Base-by-base conservation (phyloP, 2,797 vertebrate species). In the Allobates femoralis region DNA sequence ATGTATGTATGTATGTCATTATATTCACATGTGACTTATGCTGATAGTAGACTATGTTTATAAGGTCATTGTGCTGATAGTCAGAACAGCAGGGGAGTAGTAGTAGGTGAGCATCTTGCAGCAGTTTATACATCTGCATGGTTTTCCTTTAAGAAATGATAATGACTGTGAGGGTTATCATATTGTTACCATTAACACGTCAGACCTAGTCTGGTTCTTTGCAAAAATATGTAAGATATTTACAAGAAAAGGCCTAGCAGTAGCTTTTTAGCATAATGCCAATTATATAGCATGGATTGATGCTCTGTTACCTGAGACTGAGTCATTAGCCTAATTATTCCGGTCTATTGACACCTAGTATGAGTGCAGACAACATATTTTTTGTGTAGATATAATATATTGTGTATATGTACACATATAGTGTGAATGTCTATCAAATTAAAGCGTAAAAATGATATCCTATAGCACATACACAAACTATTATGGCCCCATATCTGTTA, bases 181-280 rank as follows among this genome's bases (percentile, higher is more conserved):
- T 77, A 86, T 77, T 86, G 79, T 76, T 86, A 69, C 60, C 32
- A 86, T 86, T 86, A 81, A 75, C 85, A 81, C 67, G 19, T 64
- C 23, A 86, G 21, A 62, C n/a, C 73, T 85, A 64, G 60, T 82
- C 79, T 82, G 73, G n/a, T 56, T 26, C 26, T 67, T n/a, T 77
- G 34, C 23, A 30, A 46, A 79, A 76, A 56, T 64, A 75, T 62
- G 50, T 53, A 30, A 80, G n/a, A 86, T 62, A 76, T 86, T 67
- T 82, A 77, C 73, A 50, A 56, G 51, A 56, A 77, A 46, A 67
- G 7, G 5, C 16, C 41, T 30, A 77, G 23, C 23, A 41, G 23
- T 60, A 46, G 21, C n/a, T 41, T 73, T 71, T 58, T 14, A 56
- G 32, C 30, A 71, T 53, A 32, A n/a, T 30, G 32, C 50, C 51